Conservation (phyloP, 2,888 invertebrate genomes). For the Mythimna vitellina region DNA sequence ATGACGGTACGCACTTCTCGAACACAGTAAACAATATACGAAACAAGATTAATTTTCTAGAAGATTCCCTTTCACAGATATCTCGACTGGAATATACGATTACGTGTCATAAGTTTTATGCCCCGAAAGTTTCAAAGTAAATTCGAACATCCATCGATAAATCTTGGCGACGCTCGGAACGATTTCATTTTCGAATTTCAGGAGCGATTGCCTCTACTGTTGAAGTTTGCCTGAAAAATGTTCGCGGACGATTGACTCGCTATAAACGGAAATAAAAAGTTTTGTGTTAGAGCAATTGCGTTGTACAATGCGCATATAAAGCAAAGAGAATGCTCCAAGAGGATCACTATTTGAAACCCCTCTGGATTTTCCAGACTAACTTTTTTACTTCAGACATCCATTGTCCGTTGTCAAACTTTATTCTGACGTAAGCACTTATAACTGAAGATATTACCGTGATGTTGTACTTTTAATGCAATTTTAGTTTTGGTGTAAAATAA, state of each 20-base stretch:
- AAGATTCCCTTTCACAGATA: constrained; percentile 75
- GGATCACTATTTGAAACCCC: constrained; percentile 84
- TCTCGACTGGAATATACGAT: constrained; percentile 87
- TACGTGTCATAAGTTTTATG: constrained; percentile 91
- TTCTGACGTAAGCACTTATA: constrained; percentile 52
- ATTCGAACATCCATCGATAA: constrained; percentile 90
- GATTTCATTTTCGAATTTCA: constrained; percentile 91
- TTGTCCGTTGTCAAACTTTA: constrained; percentile 78
- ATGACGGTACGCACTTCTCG: constrained; percentile 64
- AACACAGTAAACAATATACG: constrained; percentile 73
- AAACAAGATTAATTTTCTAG: constrained; percentile 78
- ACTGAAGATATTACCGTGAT: constrained; percentile 27
- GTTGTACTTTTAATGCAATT: constrained; percentile 40
- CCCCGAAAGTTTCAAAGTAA: constrained; percentile 89
- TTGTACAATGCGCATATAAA: constrained; percentile 88
- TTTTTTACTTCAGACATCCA: constrained; percentile 76
- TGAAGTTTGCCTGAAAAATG: constrained; percentile 91
- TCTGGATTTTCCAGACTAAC: constrained; percentile 79
- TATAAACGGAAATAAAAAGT: constrained; percentile 91
- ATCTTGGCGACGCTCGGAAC: constrained; percentile 90
- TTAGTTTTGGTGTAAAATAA: constrained; percentile 64
- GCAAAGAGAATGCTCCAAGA: constrained; percentile 81
- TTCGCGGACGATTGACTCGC: constrained; percentile 90
- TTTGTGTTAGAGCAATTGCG: constrained; percentile 89
- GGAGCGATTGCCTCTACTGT: constrained; percentile 90